Evolutionary conservation across 2,113 vertebrate species (phyloP), one percentile per base, ranked within the genome.

Genomic region (Hippocampus comes): DNA sequence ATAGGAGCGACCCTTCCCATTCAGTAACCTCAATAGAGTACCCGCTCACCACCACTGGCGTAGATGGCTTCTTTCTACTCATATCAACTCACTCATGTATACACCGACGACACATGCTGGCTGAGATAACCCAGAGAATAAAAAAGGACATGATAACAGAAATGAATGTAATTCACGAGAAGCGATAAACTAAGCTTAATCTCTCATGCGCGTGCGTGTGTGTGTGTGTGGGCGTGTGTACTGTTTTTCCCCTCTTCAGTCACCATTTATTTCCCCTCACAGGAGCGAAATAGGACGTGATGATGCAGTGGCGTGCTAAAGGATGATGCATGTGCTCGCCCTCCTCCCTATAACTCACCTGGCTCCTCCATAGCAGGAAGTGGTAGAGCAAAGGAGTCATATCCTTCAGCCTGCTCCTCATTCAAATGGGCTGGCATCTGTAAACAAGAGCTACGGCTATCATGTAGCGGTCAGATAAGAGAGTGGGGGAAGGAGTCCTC

Each of bases 371-470:
- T 34, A 30, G 59, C 17, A 34, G 59, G 87, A 91, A 88, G 86
- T 25, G 23, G 87, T 82, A 85, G 83, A 86, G 83, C 78, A 83
- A 87, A 88, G 76, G 84, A 86, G 88, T 82, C 78, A 27, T 83
- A 89, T 89, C 84, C 87, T 87, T 72, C 14, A 61, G 78, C 78
- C 84, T 77, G 78, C 86, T 81, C 71, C 86, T 89, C 88, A 90
- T 89, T 89, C 87, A 90, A 89, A 90, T 88, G 79, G 78, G 74
- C 78, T 74, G 85, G 83, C 79, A 73, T 87, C 71, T 87, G 84
- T 90, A 91, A 89, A 91, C 87, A 90, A 89, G 86, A 79, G 86
- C 87, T 85, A 86, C 75, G 80, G 84, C 89, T 89, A 88, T 91
- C 86, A 79, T 89, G 86, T 90, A 87, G 88, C 77, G 80, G 88